These are phyloP conservation scores for Glyphotaelius pellucidus DNA, from an alignment of 2,888 invertebrate species.

Conservation along the genomic window DNA sequence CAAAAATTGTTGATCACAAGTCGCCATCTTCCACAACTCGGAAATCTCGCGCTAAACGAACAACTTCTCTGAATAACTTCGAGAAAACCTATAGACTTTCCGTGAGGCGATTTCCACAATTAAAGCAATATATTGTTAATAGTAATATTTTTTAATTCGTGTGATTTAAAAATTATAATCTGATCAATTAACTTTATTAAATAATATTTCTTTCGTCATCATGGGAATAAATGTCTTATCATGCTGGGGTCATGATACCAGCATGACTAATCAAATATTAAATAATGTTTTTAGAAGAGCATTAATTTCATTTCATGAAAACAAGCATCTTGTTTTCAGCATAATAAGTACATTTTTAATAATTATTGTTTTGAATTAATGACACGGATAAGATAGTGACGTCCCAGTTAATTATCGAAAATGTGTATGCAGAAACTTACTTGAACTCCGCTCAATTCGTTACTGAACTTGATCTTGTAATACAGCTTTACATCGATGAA, in stretches of 20 bases:
- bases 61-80: neutral
- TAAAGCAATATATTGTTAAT: too few species aligned
- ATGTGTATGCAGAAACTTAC: slow-evolving; percentile 64
- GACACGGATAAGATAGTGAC: neutral
- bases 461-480: neutral
- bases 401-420: slow-evolving; percentile 39
- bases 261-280: slow-evolving; percentile 9
- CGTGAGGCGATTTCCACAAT: neutral
- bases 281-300: neutral
- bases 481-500: neutral
- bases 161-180: too few species aligned
- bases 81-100: neutral
- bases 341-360: neutral
- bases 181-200: too few species aligned
- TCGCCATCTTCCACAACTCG: neutral
- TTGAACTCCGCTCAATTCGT: slow-evolving; percentile 53
- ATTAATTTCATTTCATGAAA: slow-evolving; percentile 3
- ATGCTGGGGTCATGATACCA: neutral
- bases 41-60: neutral
- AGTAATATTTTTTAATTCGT: too few species aligned
- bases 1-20: too few species aligned
- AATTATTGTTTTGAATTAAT: slow-evolving; percentile 26
- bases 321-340: slow-evolving; percentile 11
- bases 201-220: neutral
- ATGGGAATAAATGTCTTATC: neutral